Evolutionary conservation across 2,797 vertebrate genomes (phyloP), one percentile per base, ranked within the genome.

Genomic region (Micropoecilia bifurca): DNA sequence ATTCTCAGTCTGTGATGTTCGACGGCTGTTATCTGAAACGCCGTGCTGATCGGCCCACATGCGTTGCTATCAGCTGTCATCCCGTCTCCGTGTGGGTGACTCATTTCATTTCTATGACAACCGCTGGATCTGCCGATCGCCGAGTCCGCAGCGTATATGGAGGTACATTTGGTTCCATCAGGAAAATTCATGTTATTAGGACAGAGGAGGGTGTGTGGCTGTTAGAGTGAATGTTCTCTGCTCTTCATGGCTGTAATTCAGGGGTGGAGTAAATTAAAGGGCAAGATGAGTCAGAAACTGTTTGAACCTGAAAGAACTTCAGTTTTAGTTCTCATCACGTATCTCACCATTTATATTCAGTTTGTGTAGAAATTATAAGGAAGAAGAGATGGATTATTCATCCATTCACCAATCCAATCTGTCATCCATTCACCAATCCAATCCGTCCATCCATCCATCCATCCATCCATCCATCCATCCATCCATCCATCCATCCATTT

Each of bases 81-180:
- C 80, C 28, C 79, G 46, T 55, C 69, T 76, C 77, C 77, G 71
- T 75, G 75, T 71, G 66, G 55, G 77, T 92, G 91, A 91, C 87
- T 93, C 89, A 92, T 87, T 78, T 87, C 74, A 90, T 95, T 95
- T 91, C 90, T 92, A 94, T 94, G 92, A 90, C 93, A 91, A 95
- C 91, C 30, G 82, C 75, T 57, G 55, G 81, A 73, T 76, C 61
- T 77, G 73, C 85, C 80, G 79, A 86, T 82, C 82, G 80, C 13
- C 0, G 3, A 6, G n/a, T 2, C 25, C 14, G 80, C 59, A 61
- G 85, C 75, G 71, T 57, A 41, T 6, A 39, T 28, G 63, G 59
- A 80, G 18, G 63, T 46, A 45, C 20, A n/a, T 75, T 75, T 14
- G 9, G 25, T 53, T 39, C 47, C 25, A 16, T 53, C 30, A 68